Base-by-base conservation (phyloP, 2,113 vertebrate genomes). In the Aphyosemion australe region DNA sequence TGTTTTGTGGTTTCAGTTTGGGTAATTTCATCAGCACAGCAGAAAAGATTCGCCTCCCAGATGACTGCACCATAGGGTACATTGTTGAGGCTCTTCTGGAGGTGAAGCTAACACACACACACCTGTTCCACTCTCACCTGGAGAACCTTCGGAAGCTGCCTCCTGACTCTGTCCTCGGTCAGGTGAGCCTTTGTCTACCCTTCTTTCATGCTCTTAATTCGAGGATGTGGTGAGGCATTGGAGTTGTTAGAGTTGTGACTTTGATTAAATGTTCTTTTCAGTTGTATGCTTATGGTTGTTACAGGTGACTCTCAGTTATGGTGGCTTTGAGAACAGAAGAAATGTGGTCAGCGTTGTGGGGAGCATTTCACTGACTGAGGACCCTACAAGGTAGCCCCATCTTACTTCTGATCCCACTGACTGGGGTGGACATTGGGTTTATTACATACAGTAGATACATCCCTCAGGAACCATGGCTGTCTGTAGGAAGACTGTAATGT, bases 21-120 rank as follows among this genome's bases (percentile, higher is more conserved):
- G 97, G 97, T 12, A 96, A 97, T 74, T 99, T 99, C 90, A 98
- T 99, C 87, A 99, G 94, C 65, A 99, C 97, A 0, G 97, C 97
- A 0, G 97, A 99, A 87, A 94, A 95, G 77, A 95, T 98, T 31
- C 94, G 96, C 8, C 96, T 99, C 3, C 97, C 97, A 0, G 97
- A 98, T 0, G 97, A 99, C 91, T 98, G 97, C 84, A 97, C 97
- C 0, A 93, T 99, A 1, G 97, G 97, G 69, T 99, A 98, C 90
- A 99, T 98, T 58, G 97, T 97, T 0, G 97, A 98, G 62, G 97
- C 95, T 0, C 84, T 99, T 72, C 89, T 99, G 85, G 96, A 97
- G 12, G 96, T 97, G 1, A 88, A 88, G 31, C 86, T 99, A 43
- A 93, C 91, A 0, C 96, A 93, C 82, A 96, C 94, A 9, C 71